A percentile compares a stretch with the other conserved stretches of the same genome.
phyloP scores from a whole-genome alignment of 2,888 invertebrate genomes.

The Carpatolechia fugitivella region DNA sequence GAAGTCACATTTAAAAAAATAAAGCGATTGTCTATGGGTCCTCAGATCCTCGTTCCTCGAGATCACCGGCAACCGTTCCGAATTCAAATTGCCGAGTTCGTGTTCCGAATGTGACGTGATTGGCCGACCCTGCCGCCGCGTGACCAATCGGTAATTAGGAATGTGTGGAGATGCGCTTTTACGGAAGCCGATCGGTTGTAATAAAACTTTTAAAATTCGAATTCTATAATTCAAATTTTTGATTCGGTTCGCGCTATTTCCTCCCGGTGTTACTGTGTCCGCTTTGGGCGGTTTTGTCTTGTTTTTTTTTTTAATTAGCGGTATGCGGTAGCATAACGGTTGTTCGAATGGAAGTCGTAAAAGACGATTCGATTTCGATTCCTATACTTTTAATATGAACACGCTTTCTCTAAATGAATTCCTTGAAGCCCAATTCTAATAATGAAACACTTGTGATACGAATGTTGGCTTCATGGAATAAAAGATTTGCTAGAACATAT shows the following conservation, averaged over 20 bases:
- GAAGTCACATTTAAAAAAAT: conserved; percentile 11
- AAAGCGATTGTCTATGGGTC: conserved; percentile 14
- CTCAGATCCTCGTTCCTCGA: background rate
- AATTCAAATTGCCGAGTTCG: conserved; percentile 73
- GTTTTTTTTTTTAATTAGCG: conserved; percentile 29
- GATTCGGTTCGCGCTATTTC: conserved; percentile 66
- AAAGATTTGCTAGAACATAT: no score
- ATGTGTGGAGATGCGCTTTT: conserved; percentile 60
- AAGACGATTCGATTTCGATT: conserved; percentile 17
- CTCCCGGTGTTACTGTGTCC: conserved; percentile 60
- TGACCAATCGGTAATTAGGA: conserved; percentile 78
- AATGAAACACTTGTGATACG: background rate
- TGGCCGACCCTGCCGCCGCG: conserved; percentile 59
- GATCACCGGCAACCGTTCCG: conserved; percentile 55
- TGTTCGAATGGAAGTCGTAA: conserved; percentile 13
- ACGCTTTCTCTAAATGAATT: conserved; percentile 8
- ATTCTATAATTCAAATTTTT: conserved; percentile 56
- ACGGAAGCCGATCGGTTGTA: conserved; percentile 74
- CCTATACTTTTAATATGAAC: background rate
- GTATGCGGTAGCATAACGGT: conserved; percentile 34
- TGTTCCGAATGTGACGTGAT: conserved; percentile 59
- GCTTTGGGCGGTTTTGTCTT: conserved; percentile 30
- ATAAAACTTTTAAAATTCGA: conserved; percentile 67
- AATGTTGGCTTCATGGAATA: no score
- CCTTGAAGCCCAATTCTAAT: background rate